Evolutionary conservation across 1,140 invertebrate genomes (phyloP).

Genomic region (Aphidius ervi): DNA sequence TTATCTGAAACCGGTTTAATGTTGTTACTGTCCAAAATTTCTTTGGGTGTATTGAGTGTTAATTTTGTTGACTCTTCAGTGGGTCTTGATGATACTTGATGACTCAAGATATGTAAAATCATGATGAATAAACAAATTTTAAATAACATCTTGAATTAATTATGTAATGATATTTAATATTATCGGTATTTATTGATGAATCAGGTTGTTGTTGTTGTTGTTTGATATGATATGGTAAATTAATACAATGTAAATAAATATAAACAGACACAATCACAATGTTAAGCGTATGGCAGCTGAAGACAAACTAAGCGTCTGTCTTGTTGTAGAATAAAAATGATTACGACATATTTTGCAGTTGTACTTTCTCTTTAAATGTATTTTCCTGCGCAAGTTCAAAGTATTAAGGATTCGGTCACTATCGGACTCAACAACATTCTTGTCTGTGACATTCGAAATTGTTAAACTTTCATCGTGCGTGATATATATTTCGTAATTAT

Average conservation of each 20-base stretch:
- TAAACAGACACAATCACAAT: too few species aligned
- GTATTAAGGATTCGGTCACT: constrained; percentile 14
- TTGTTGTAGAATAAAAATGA: neutral
- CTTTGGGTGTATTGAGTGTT: constrained; percentile 23
- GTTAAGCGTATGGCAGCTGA: too few species aligned
- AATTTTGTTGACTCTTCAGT: constrained; percentile 35
- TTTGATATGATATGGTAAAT: too few species aligned
- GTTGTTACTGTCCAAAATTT: constrained; percentile 5
- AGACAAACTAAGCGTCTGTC: neutral
- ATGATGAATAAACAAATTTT: too few species aligned
- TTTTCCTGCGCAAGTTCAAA: constrained; percentile 21
- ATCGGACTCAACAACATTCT: neutral
- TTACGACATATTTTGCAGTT: constrained; percentile 21
- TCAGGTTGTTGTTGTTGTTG: too few species aligned
- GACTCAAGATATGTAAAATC: neutral
- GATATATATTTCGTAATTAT: neutral
- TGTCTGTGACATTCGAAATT: constrained; percentile 9
- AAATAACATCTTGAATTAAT: too few species aligned
- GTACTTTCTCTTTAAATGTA: constrained; percentile 28
- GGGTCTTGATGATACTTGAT: constrained; percentile 23
- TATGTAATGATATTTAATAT: too few species aligned
- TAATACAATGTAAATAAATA: too few species aligned
- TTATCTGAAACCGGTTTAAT: neutral
- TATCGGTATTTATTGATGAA: too few species aligned
- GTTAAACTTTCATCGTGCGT: constrained; percentile 7